These are phyloP conservation scores for Clupea harengus DNA, from an alignment of 2,113 vertebrate species.

Conservation along the genomic window DNA sequence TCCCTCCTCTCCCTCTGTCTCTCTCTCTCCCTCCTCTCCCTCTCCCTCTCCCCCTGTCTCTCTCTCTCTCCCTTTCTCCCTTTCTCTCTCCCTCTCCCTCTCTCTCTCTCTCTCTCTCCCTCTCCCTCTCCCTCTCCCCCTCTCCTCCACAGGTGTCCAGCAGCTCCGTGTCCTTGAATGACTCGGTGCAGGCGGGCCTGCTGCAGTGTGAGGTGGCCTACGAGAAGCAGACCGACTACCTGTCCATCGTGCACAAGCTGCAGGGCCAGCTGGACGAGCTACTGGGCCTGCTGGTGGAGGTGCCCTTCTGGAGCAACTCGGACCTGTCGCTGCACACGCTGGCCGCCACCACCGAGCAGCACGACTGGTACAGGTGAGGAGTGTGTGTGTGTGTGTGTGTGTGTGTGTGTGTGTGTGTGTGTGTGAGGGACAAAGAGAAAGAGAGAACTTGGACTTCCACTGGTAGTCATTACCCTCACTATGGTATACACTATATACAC, in stretches of 20 bases:
- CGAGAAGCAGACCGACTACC: slow-evolving; percentile 77
- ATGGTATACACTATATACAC: too few species aligned
- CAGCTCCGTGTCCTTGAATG: slow-evolving; percentile 80
- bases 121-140: background rate
- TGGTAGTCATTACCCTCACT: too few species aligned
- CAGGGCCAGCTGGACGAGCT: slow-evolving; percentile 84
- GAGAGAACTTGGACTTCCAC: too few species aligned
- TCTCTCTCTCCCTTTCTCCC: background rate
- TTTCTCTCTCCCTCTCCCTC: background rate
- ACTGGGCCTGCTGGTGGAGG: slow-evolving; percentile 76
- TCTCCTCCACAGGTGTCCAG: slow-evolving; percentile 74
- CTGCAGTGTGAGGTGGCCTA: slow-evolving; percentile 78
- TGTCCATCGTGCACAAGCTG: slow-evolving; percentile 83
- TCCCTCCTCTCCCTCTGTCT: background rate
- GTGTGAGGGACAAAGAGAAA: background rate
- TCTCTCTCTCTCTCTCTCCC: background rate
- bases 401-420: background rate
- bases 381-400: background rate
- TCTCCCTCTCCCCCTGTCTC: background rate
- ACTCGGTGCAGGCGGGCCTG: slow-evolving; percentile 82
- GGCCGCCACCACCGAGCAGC: slow-evolving; percentile 82
- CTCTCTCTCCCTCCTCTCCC: background rate
- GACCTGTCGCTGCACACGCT: slow-evolving; percentile 83
- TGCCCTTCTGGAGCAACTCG: slow-evolving; percentile 88
- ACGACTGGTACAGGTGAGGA: slow-evolving; percentile 90